Conservation (phyloP, 2,797 vertebrate genomes). For the Phoxinus dragarum region DNA sequence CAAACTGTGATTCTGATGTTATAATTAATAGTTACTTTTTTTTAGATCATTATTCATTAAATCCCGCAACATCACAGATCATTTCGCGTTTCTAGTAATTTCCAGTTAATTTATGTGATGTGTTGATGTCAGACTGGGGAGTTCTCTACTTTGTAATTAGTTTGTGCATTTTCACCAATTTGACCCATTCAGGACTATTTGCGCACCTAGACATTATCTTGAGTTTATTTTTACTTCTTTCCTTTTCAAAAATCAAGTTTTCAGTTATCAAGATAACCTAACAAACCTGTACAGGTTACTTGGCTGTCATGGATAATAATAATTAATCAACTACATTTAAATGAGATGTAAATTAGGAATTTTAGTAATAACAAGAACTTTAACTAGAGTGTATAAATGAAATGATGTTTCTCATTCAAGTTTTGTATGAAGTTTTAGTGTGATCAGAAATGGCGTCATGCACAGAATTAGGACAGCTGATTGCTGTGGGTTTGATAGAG, state of each 20-base stretch:
- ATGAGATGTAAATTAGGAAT: neutral
- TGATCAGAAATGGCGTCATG: constrained; percentile 66
- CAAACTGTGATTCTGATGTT: neutral
- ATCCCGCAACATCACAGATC: neutral
- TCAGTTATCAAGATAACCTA: neutral
- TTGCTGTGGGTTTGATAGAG: constrained; percentile 64
- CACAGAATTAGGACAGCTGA: constrained; percentile 62
- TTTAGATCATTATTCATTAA: neutral
- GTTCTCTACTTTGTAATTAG: neutral
- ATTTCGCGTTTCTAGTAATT: neutral
- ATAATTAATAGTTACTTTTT: neutral
- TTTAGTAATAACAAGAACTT: neutral
- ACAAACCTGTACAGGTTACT: neutral
- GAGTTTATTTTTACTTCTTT: neutral
- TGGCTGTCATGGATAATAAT: neutral
- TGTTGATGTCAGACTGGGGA: neutral
- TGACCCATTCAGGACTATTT: neutral
- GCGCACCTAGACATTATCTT: neutral
- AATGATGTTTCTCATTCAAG: constrained; percentile 69
- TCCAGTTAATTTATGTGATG: neutral
- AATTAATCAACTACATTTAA: neutral
- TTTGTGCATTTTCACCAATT: neutral
- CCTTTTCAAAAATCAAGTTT: neutral
- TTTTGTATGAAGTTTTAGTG: constrained; percentile 57
- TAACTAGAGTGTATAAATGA: constrained; percentile 33